phyloP scores from a whole-genome alignment of 2,888 invertebrate species.

The Cheilosia vulpina region DNA sequence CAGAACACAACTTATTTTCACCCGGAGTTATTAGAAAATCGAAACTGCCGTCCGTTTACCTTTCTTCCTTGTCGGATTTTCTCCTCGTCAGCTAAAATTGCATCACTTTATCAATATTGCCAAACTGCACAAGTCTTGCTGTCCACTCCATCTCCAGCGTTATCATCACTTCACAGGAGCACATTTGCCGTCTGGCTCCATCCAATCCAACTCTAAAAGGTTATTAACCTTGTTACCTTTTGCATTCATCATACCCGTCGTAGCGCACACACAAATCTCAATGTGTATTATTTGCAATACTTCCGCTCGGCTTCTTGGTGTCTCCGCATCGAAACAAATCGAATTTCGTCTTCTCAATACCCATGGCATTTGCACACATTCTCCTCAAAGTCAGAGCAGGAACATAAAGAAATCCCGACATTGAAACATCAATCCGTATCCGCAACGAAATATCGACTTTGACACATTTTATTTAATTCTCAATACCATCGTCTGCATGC shows the following conservation, averaged over 20 bases:
- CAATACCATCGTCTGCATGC: conserved; percentile 22
- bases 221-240: conserved; percentile 1
- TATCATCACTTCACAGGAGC: no score
- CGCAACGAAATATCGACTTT: conserved; percentile 45
- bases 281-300: background rate
- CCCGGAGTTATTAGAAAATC: no score
- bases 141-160: no score
- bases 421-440: conserved; percentile 40
- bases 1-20: no score
- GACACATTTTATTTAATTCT: conserved; percentile 70
- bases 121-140: no score
- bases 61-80: no score
- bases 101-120: no score
- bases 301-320: conserved; percentile 17
- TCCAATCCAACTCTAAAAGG: background rate
- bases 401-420: background rate
- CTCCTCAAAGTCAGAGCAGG: background rate
- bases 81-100: no score
- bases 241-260: background rate
- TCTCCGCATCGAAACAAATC: conserved; percentile 39
- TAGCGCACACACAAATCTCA: background rate
- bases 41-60: no score
- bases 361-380: conserved; percentile 4
- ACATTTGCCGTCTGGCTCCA: background rate
- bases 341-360: conserved; percentile 33